phyloP scores from a whole-genome alignment of 1,140 invertebrate species.

The Pseudomyrmex dendroicus region DNA sequence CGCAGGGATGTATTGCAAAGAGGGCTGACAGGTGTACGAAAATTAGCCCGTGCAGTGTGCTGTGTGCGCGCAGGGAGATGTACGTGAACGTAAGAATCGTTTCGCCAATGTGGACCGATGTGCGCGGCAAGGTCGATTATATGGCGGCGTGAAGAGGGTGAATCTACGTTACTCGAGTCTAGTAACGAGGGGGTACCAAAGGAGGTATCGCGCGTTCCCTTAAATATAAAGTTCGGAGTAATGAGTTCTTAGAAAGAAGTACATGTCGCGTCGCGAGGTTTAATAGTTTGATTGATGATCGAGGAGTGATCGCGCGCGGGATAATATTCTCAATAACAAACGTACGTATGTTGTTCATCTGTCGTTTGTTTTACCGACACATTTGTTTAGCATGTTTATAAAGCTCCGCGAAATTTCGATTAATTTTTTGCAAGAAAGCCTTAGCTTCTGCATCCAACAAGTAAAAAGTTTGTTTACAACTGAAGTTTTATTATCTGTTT shows the following conservation, averaged over 20 bases:
- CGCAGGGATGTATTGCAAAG: constrained; percentile 25
- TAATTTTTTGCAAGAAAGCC: not conserved
- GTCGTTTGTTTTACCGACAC: not conserved
- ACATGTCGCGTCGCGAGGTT: not conserved
- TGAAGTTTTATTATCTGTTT: not conserved
- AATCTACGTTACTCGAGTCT: constrained; percentile 18
- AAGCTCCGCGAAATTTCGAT: not conserved
- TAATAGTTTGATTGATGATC: not conserved
- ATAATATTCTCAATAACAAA: constrained; percentile 5
- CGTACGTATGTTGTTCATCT: constrained; percentile 1
- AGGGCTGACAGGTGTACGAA: constrained; percentile 24
- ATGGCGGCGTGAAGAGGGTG: constrained; percentile 4
- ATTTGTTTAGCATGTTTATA: not conserved
- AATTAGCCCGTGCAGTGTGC: constrained; percentile 17
- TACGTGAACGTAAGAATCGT: constrained; percentile 41
- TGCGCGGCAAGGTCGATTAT: constrained; percentile 32
- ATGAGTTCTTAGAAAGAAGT: too few species aligned
- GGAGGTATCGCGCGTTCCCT: not conserved
- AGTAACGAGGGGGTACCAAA: not conserved
- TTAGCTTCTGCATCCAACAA: not conserved
- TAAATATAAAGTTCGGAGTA: too few species aligned
- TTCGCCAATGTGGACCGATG: constrained; percentile 42
- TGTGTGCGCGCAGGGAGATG: constrained; percentile 41
- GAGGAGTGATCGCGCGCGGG: constrained; percentile 21
- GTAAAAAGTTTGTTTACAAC: not conserved